These are phyloP conservation scores for Sarcophaga subvicina DNA, from an alignment of 2,888 invertebrate genomes.

Conservation along the genomic window DNA sequence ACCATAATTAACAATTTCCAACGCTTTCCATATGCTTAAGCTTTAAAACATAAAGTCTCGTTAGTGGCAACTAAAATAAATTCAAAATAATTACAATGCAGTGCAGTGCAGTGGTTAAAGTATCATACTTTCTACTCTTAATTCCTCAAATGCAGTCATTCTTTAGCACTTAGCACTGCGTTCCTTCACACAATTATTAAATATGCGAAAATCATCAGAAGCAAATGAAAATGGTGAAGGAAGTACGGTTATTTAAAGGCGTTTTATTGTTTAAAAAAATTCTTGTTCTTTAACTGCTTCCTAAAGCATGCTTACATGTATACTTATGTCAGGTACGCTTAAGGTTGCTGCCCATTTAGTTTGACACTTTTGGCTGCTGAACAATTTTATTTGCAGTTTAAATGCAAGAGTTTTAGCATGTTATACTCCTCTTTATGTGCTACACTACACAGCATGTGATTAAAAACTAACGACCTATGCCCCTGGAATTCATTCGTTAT, in stretches of 20 bases:
- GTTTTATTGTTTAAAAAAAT: not conserved
- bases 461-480: no score
- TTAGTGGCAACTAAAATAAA: constrained; percentile 15
- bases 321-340: not conserved
- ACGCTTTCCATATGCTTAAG: not conserved
- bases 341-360: constrained; percentile 61
- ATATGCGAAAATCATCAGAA: constrained; percentile 61
- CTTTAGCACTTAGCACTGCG: constrained; percentile 23
- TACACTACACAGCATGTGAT: no score
- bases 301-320: not conserved
- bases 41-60: not conserved
- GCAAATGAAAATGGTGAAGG: not conserved
- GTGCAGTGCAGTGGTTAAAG: not conserved
- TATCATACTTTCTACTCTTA: not conserved
- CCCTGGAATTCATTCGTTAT: no score
- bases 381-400: no score
- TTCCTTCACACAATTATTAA: constrained; percentile 67
- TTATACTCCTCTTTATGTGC: no score
- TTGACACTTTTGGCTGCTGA: constrained; percentile 51
- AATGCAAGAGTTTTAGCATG: no score
- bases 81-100: constrained; percentile 48
- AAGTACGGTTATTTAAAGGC: not conserved
- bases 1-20: not conserved
- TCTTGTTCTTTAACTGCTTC: not conserved
- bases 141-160: not conserved